Base-by-base conservation (phyloP, 1,140 invertebrate genomes). In the Fopius arisanus region DNA sequence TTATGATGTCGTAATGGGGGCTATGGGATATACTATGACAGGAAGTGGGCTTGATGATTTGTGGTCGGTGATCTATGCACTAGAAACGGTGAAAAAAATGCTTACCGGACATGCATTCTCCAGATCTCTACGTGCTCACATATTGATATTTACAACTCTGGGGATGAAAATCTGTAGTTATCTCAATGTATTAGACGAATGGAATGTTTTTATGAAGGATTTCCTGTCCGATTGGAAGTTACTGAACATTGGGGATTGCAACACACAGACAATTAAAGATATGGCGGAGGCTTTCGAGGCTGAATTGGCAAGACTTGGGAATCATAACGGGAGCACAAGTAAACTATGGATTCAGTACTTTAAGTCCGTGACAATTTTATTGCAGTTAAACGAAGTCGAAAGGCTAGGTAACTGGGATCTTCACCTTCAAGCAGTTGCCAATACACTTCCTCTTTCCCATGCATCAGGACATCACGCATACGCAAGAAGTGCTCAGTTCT, bases 381-480 rank as follows among this genome's bases (percentile, higher is more conserved):
- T 75, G 23, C 65, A 76, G 29, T 76, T 74, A 43, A 37, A 74
- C 7, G 72, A 76, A 54, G 75, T 72, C 4, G 81, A 82, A 77
- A 33, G 80, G 14, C 75, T 75, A 19, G 81, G 80, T 4, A 70
- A 83, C 70, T 84, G 79, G 78, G 54, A 77, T 0, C 54, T 82
- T 6, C 82, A 84, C 67, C 48, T 81, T 5, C 37, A 76, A 37
- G 65, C 66, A 68, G 40, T 80, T 1, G 75, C 21, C 37, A 67
- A 62, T 19, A 87, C 87, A 81, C 31, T 86, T 5, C 84, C 81
- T 19, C 76, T 80, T 33, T 83, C 86, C 66, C 80, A 86, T 69
- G 81, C 83, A 9, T 29, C 78, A 37, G 83, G 82, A 2, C 83
- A 87, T 75, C 79, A 80, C 43, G 9, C 73, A 0, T 86, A 87